Percentiles rank a stretch among this genome's conserved stretches.
phyloP scores from a whole-genome alignment of 1,140 invertebrate genomes.

The Heliconius eleuchia region DNA sequence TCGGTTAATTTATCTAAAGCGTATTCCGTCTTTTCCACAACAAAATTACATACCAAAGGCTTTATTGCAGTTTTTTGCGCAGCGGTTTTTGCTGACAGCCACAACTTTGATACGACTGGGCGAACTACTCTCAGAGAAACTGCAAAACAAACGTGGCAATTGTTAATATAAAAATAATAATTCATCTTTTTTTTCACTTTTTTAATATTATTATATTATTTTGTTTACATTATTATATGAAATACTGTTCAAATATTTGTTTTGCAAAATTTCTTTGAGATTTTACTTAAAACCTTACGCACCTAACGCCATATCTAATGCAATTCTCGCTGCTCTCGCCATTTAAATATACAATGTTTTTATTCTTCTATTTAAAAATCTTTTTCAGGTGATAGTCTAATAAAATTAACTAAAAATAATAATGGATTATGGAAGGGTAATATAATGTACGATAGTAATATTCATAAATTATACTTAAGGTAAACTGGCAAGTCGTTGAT shows the following conservation, averaged over 20 bases:
- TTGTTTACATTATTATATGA: not conserved
- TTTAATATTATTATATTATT: no score
- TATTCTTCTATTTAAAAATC: not conserved
- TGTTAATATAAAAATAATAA: slow-evolving; percentile 23
- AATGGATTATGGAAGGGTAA: not conserved
- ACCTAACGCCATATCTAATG: slow-evolving; percentile 61
- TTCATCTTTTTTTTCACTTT: not conserved
- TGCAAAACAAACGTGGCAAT: slow-evolving; percentile 52
- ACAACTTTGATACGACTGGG: slow-evolving; percentile 55
- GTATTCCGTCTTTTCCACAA: slow-evolving; percentile 54
- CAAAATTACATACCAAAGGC: slow-evolving; percentile 54
- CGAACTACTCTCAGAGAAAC: slow-evolving; percentile 68
- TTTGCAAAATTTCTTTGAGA: slow-evolving; percentile 59
- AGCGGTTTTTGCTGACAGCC: slow-evolving; percentile 53
- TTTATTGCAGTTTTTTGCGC: slow-evolving; percentile 51
- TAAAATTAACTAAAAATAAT: not conserved
- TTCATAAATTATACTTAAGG: not conserved
- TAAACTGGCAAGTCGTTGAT: not conserved
- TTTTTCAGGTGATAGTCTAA: not conserved
- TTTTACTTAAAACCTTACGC: slow-evolving; percentile 34
- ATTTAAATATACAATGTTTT: slow-evolving; percentile 32
- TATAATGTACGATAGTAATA: slow-evolving; percentile 1
- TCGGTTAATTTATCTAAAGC: slow-evolving; percentile 39
- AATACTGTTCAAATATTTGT: slow-evolving; percentile 40
- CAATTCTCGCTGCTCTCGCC: slow-evolving; percentile 56